These are phyloP conservation scores for Ophion ventricosus DNA, from an alignment of 2,888 invertebrate species.

Conservation along the genomic window DNA sequence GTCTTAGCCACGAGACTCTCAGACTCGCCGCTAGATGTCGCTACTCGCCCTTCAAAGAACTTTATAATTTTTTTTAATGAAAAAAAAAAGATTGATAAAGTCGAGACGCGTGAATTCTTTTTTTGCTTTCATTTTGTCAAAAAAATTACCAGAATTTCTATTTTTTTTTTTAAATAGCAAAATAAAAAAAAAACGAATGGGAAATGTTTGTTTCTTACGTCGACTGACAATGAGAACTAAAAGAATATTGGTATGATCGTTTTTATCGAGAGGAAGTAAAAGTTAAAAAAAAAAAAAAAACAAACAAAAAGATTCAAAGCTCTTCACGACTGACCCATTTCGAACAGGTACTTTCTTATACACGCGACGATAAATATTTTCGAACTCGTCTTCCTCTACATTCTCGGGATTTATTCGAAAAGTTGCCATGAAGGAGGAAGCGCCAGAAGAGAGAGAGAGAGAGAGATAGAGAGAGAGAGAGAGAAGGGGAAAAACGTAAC, in stretches of 20 bases:
- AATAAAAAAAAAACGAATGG: background rate
- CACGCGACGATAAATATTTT: background rate
- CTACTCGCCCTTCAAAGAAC: background rate
- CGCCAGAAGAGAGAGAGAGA: background rate
- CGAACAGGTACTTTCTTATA: background rate
- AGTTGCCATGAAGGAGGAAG: background rate
- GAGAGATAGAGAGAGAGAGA: background rate
- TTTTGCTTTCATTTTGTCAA: too few species aligned
- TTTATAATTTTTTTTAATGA: background rate
- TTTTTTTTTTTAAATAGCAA: background rate
- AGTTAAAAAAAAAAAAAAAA: too few species aligned
- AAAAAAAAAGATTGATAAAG: background rate
- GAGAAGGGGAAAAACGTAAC: background rate
- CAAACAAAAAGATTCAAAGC: background rate
- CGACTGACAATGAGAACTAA: background rate
- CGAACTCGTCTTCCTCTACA: background rate
- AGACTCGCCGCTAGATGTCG: background rate
- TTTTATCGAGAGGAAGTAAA: background rate
- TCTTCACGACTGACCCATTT: background rate
- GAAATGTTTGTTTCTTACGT: background rate
- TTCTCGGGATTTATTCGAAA: background rate
- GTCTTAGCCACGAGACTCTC: too few species aligned
- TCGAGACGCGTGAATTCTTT: too few species aligned
- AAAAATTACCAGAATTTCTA: background rate
- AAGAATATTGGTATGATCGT: background rate